Evolutionary conservation across 2,888 invertebrate species (phyloP).

Genomic region (Trypoxylon attenuatum): DNA sequence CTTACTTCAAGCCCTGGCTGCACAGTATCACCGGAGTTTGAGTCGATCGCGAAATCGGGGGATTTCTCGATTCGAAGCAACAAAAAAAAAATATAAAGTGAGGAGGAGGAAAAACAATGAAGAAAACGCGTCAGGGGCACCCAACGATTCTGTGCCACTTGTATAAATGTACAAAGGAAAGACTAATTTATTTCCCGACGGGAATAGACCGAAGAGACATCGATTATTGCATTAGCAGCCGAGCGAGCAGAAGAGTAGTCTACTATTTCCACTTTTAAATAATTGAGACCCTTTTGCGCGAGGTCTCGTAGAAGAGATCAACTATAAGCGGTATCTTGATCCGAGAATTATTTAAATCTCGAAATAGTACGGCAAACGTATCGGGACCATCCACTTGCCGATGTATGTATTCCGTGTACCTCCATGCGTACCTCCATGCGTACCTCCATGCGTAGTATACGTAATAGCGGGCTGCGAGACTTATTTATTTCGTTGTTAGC

Average conservation of each 20-base stretch:
- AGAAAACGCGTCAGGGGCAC: constrained; percentile 28
- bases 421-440: too few relatives aligned
- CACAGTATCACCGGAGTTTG: constrained; percentile 78
- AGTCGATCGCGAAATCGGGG: constrained; percentile 17
- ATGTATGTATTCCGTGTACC: background rate
- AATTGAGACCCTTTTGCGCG: background rate
- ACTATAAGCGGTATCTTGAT: background rate
- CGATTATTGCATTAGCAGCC: constrained; percentile 11
- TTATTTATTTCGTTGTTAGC: constrained; percentile 69
- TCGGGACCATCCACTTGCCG: too few relatives aligned
- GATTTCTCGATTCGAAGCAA: constrained; percentile 19
- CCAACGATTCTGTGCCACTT: constrained; percentile 58
- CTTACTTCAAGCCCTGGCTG: constrained; percentile 94
- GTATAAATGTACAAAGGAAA: constrained; percentile 73
- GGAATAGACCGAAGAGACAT: constrained; percentile 30
- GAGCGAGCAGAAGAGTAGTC: constrained; percentile 1
- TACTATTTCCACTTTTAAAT: constrained; percentile 18
- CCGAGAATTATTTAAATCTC: constrained; percentile 25
- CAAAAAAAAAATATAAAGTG: too few relatives aligned
- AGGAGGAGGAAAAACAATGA: too few relatives aligned
- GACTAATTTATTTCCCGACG: constrained; percentile 64
- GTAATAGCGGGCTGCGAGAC: constrained; percentile 53
- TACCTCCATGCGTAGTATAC: constrained; percentile 29
- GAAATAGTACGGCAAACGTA: constrained; percentile 13
- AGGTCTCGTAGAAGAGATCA: background rate